These are phyloP conservation scores for Atrichornis clamosus DNA, from an alignment of 2,113 vertebrate genomes.

Conservation along the genomic window DNA sequence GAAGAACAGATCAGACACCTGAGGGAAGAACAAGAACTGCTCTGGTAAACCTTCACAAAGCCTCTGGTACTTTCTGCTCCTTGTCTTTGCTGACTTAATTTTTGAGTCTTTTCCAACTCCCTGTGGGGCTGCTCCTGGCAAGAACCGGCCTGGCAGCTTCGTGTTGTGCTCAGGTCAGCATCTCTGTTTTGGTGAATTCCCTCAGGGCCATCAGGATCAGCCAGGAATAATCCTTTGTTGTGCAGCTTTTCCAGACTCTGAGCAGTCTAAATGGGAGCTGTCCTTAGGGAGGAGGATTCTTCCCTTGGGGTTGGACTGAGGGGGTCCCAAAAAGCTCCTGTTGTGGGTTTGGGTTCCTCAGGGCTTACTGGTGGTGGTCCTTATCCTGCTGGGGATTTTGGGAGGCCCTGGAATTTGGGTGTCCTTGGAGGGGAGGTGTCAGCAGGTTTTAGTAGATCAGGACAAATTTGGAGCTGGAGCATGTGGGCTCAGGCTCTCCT, in stretches of 20 bases:
- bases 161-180: neutral
- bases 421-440: neutral
- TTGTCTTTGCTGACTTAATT: neutral
- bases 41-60: conserved; percentile 47
- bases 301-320: neutral
- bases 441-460: neutral
- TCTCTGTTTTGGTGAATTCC: neutral
- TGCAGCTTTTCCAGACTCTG: neutral
- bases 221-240: neutral
- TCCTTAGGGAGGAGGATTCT: neutral
- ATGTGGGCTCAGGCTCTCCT: neutral
- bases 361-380: neutral
- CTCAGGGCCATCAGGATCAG: neutral
- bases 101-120: neutral
- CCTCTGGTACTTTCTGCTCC: neutral
- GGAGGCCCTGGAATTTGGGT: neutral
- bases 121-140: neutral
- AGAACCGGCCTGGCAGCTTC: neutral
- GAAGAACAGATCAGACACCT: conserved; percentile 69
- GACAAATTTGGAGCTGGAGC: neutral
- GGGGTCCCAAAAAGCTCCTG: neutral
- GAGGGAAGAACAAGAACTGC: conserved; percentile 68
- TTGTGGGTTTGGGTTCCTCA: neutral
- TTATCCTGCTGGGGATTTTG: neutral
- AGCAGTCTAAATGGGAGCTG: neutral